Conservation (phyloP, 2,888 invertebrate species). For the Yponomeuta plumbellus region DNA sequence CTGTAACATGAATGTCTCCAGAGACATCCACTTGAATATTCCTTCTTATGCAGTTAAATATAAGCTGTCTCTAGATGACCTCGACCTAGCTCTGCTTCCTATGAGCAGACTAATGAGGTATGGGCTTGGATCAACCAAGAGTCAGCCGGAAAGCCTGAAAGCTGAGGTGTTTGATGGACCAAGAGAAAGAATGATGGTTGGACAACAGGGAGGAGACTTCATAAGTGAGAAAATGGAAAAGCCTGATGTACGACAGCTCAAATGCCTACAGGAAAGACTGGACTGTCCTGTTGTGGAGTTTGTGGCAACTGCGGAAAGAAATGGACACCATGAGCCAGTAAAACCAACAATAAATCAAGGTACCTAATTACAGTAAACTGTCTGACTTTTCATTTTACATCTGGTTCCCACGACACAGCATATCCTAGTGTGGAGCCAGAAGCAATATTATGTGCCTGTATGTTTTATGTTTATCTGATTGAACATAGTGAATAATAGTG, state of each 20-base stretch:
- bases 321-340: background rate
- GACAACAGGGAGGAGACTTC: background rate
- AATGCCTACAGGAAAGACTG: background rate
- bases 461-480: no score
- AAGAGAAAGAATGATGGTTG: background rate
- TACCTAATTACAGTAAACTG: background rate
- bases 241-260: background rate
- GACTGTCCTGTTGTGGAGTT: background rate
- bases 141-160: background rate
- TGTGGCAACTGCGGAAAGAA: background rate
- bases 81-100: background rate
- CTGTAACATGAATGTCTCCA: background rate
- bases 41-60: background rate
- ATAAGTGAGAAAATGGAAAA: background rate
- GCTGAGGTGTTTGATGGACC: background rate
- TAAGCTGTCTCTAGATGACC: background rate
- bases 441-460: no score
- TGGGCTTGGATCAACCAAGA: background rate
- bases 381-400: no score
- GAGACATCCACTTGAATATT: background rate
- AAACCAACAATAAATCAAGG: background rate
- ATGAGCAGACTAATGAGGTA: background rate
- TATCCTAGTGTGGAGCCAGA: no score
- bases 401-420: no score
- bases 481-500: no score